Base-by-base conservation (phyloP, 2,888 invertebrate genomes). In the Argyra leucocephala region DNA sequence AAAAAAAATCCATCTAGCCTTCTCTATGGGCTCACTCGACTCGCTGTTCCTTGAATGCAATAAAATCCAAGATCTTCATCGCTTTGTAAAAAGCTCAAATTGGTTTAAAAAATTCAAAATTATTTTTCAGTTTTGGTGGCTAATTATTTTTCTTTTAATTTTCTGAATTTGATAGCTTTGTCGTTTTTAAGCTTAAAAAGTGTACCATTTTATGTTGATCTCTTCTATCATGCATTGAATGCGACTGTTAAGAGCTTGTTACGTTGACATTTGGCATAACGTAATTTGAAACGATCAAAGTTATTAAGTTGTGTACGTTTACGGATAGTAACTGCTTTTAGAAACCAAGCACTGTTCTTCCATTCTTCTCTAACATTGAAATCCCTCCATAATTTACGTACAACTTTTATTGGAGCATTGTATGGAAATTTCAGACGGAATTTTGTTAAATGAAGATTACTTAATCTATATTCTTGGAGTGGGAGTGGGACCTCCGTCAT, bases 201-300 rank as follows among this genome's bases (percentile, higher is more conserved):
- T 31, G 83, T 82, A 68, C 88, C 88, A 69, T 84, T 81, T 70
- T 85, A 83, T 68, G 86, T 85, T 22, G 87, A 84, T 69, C 86
- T 84, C 71, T 85, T 84, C 78, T 86, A 89, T 73, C 92, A 77
- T 70, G 86, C 85, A 77, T 86, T 87, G 82, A 88, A 93, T 59
- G 88, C 88, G 15, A 85, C 83, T 36, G 90, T 88, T 72, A 92
- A 85, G 67, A 93, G 84, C 76, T 89, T 88, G 76, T 93, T 93
- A 73, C 93, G 85, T 74, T 90, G 86, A 71, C 91, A 89, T 75
- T 93, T 91, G 48, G 95, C 95, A 74, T 90, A 87, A 73, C 92
- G 89, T 73, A 99, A 82, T 83, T 97, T 96, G 83, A 96, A 99
- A 68, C 98, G 86, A 77, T 98, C 97, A 75, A 92, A 97, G 79